Percentiles rank a stretch among this genome's conserved stretches.
These are phyloP conservation scores for Lepilemur septentrionalis DNA, from an alignment of 2,797 vertebrate genomes.

Conservation along the genomic window DNA sequence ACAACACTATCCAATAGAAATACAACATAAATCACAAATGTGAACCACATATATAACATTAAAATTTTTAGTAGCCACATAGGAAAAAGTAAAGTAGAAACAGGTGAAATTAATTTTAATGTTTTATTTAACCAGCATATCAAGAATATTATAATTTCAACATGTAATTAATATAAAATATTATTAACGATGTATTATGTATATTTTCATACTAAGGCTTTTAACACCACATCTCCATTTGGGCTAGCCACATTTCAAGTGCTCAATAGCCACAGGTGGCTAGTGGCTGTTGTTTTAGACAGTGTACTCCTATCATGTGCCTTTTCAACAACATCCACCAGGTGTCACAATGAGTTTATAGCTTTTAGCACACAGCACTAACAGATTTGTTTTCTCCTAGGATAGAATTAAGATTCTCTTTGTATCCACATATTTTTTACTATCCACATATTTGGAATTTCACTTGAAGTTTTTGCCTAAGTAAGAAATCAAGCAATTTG, in stretches of 20 bases:
- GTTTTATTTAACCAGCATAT: not conserved
- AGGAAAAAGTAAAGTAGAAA: not conserved
- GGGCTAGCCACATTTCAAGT: not conserved
- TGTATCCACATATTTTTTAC: not conserved
- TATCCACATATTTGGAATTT: not conserved
- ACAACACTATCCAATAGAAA: not conserved
- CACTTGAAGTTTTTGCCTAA: not conserved
- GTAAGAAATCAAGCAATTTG: conserved; percentile 10
- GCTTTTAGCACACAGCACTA: not conserved
- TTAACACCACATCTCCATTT: not conserved
- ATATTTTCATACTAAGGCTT: not conserved
- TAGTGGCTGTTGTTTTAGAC: not conserved
- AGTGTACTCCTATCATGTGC: not conserved
- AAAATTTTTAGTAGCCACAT: not conserved
- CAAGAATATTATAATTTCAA: not conserved
- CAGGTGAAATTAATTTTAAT: not conserved
- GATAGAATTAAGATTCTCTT: not conserved
- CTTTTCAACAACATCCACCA: conserved; percentile 30
- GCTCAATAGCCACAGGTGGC: not conserved
- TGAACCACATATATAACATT: not conserved
- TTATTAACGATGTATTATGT: not conserved
- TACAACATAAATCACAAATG: not conserved
- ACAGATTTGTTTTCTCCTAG: not conserved
- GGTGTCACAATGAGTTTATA: conserved; percentile 50
- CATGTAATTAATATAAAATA: not conserved